A percentile compares a stretch with the other conserved stretches of the same genome.
These are phyloP conservation scores for Fregetta grallaria DNA, from an alignment of 2,113 vertebrate genomes.

Conservation along the genomic window DNA sequence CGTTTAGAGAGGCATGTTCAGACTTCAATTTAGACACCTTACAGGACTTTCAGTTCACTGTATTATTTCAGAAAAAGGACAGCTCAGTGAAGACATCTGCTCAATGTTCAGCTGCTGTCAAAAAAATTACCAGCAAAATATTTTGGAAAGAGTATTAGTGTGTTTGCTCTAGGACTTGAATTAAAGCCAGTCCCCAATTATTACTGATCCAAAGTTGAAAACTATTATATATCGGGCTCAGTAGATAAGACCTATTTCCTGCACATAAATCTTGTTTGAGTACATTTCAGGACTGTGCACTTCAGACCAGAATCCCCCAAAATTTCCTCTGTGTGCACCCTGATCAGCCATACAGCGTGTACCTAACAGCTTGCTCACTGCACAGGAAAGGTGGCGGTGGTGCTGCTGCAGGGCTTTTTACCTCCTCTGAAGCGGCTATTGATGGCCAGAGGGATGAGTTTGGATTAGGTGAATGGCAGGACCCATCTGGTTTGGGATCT, in stretches of 20 bases:
- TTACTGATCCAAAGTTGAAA: background rate
- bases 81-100: background rate
- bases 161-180: background rate
- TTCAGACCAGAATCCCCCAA: background rate
- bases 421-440: background rate
- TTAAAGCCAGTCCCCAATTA: background rate
- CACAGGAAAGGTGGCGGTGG: background rate
- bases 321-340: background rate
- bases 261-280: background rate
- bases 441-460: background rate
- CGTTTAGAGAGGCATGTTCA: background rate
- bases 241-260: background rate
- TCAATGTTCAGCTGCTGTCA: background rate
- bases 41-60: background rate
- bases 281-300: background rate
- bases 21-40: background rate
- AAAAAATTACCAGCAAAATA: background rate
- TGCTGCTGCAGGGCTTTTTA: background rate
- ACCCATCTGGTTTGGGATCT: background rate
- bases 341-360: background rate
- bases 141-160: background rate
- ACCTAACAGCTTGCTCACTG: background rate
- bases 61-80: background rate
- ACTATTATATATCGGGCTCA: background rate
- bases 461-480: background rate